A percentile compares a stretch with the other conserved stretches of the same genome.
phyloP scores from a whole-genome alignment of 2,797 vertebrate species.

The Catamblyrhynchus diadema region DNA sequence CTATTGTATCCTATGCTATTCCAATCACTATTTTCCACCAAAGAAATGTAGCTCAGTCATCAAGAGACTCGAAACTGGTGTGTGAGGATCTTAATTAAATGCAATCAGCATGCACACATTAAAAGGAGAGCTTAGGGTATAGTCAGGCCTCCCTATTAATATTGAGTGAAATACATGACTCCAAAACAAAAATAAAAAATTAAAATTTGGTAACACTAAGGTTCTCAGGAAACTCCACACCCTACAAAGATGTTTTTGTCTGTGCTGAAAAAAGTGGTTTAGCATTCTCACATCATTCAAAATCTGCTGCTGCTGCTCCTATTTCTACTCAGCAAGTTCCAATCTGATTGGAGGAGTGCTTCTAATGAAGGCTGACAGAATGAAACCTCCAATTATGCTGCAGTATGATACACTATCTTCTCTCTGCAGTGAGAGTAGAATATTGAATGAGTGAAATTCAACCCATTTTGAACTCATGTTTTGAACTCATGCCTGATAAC shows the following conservation, averaged over 20 bases:
- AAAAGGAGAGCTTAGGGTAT: not conserved
- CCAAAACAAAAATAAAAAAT: not conserved
- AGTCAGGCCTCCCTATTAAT: not conserved
- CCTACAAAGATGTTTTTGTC: not conserved
- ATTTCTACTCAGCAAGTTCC: not conserved
- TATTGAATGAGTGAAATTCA: not conserved
- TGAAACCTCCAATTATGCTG: constrained; percentile 37
- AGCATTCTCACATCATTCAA: not conserved
- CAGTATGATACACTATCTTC: not conserved
- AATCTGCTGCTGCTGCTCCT: not conserved
- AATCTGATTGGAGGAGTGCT: not conserved
- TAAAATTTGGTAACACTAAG: fast-evolving
- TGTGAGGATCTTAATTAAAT: not conserved
- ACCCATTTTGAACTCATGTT: not conserved
- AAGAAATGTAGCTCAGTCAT: not conserved
- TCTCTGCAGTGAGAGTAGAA: not conserved
- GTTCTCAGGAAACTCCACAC: not conserved
- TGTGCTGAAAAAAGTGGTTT: not conserved
- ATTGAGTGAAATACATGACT: not conserved
- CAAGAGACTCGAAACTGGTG: not conserved
- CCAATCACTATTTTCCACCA: not conserved
- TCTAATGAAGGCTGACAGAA: constrained; percentile 9
- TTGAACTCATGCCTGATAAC: not conserved
- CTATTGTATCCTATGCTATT: not conserved
- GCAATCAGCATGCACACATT: not conserved